Base-by-base conservation (phyloP, 2,113 vertebrate species). In the Gadus chalcogrammus region DNA sequence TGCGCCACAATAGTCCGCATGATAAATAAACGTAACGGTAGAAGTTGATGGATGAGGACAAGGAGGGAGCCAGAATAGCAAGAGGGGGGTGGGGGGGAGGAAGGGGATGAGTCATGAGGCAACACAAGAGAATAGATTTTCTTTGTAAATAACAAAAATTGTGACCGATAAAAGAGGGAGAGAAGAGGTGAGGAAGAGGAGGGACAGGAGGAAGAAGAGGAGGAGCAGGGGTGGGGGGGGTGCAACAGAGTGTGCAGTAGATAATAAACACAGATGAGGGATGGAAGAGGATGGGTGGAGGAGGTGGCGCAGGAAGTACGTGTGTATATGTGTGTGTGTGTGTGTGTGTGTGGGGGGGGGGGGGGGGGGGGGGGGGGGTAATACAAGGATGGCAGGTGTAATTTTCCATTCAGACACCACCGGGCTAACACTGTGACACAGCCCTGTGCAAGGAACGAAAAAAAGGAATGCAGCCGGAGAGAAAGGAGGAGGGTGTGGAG, bases 1-100 rank as follows among this genome's bases (percentile, higher is more conserved):
- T 99, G 73, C 56, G 72, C 4, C 22, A 73, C 16, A 0, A 8
- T 31, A 58, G 64, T 69, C 68, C 62, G 72, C 24, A 35, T 35
- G 6, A 5, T 35, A 35, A 35, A 35, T 35, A 35, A 35, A 35
- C 31, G 31, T 52, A 8, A 53, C 24, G 15, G 8, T 1, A 18
- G 55, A 5, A 27, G 27, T 17, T 17, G 20, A 5, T 16, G 18
- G 2, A n/a, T 11, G 42, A 28, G 58, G 64, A 42, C 68, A 4
- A 24, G 61, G 2, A 61, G 35, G 5, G 24, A 62, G 59, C 12
- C 0, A 48, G 24, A 12, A 31, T 55, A 55, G 53, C 7, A 55
- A 55, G 16, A 11, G 53, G 53, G 3, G 16, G 53, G 16, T 4
- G 9, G 11, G 2, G 55, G 15, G 55, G 55, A 17, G 55, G 55